Evolutionary conservation across 2,113 vertebrate genomes (phyloP), one percentile per base, ranked within the genome.

Genomic region (Elachura formosa): DNA sequence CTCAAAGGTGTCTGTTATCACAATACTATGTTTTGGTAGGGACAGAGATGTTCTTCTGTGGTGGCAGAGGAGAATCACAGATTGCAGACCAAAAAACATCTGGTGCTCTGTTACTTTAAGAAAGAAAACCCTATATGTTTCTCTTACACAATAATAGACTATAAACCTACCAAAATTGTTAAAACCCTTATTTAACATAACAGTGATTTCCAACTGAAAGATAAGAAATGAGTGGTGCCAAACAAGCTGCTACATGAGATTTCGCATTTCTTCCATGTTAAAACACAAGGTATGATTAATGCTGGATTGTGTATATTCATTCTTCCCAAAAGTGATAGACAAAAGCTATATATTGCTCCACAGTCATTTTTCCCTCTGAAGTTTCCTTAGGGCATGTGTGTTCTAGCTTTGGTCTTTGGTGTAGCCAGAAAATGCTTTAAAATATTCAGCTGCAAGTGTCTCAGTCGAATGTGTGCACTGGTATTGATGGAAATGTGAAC

Each of bases 11-110:
- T n/a, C 40, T 78, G 7, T 76, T 63, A 24, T 59, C 46, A 20
- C 31, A 41, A 9, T 29, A 11, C 13, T 36, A 0, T n/a, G 59
- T 88, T 87, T 78, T 0, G 0, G 20, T 38, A 41, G 58, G 64
- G 63, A n/a, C 33, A 16, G 23, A 40, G 33, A 48, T 49, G 9
- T 45, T 87, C 40, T 67, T 7, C 23, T 75, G 3, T 8, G 8
- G 33, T 82, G 36, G 36, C 45, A 89, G 63, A 24, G 46, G 66
- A 43, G 20, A 33, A 77, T 15, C 25, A 17, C 33, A 33, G 38
- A 76, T 66, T 33, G 7, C 21, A 9, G 46, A 28, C 13, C n/a
- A n/a, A 38, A 76, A 92, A 61, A 3, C 5, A 14, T 29, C 33
- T 73, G 26, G 10, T 11, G 8, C 14, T 77, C 24, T 52, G 22